phyloP scores from a whole-genome alignment of 1,140 invertebrate genomes.

The Drosophila mayri region DNA sequence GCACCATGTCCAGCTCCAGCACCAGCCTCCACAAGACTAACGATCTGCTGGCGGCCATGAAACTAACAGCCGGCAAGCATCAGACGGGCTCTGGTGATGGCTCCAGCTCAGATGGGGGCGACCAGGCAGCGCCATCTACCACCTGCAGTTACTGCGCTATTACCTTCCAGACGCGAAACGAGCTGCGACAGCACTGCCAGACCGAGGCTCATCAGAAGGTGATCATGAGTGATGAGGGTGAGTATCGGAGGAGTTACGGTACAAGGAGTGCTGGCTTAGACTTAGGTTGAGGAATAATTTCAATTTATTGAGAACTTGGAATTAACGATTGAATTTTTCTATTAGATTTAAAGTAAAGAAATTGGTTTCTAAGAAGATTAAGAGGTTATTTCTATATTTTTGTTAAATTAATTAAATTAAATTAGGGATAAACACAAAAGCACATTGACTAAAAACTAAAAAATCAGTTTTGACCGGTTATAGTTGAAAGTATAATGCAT shows the following conservation, averaged over 20 bases:
- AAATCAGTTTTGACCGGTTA: neutral
- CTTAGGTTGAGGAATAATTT: neutral
- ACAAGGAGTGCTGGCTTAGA: neutral
- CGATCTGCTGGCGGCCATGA: constrained; percentile 75
- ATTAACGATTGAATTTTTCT: neutral
- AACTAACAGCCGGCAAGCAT: constrained; percentile 65
- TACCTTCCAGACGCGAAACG: constrained; percentile 86
- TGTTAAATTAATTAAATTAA: neutral
- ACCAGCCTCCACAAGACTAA: constrained; percentile 67
- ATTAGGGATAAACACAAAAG: neutral
- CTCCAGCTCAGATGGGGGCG: constrained; percentile 47
- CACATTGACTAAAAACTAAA: neutral
- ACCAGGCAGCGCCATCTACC: constrained; percentile 60
- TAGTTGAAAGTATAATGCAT: constrained; percentile 1
- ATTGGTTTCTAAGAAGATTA: neutral
- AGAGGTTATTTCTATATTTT: neutral
- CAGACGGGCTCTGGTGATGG: constrained; percentile 22
- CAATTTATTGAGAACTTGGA: neutral
- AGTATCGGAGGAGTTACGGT: constrained; percentile 18
- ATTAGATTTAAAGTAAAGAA: no score
- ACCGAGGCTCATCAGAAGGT: constrained; percentile 89
- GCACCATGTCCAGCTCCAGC: constrained; percentile 67
- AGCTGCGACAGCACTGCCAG: constrained; percentile 88
- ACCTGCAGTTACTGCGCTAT: constrained; percentile 88
- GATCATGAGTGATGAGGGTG: constrained; percentile 90